phyloP scores from a whole-genome alignment of 2,888 invertebrate species.

The Electrophaes corylata region DNA sequence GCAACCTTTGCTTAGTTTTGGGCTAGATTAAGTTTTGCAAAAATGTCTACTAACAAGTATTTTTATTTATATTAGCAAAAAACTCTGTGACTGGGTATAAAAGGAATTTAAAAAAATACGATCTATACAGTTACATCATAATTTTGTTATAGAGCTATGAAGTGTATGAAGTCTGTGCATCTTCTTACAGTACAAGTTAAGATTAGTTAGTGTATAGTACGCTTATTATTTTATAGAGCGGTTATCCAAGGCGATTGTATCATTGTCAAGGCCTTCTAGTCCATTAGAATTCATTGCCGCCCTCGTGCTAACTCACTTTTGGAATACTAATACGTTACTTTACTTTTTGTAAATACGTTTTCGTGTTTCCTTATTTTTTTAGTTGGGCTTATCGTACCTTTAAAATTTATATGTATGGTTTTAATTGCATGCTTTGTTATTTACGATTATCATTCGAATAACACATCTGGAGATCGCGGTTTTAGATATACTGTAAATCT shows the following conservation, averaged over 20 bases:
- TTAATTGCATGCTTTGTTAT: background rate
- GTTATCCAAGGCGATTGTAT: conserved; percentile 66
- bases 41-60: too few species aligned
- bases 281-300: conserved; percentile 75
- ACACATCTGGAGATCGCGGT: background rate
- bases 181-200: conserved; percentile 14
- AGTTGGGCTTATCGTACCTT: background rate
- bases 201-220: conserved; percentile 26
- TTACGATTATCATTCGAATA: background rate
- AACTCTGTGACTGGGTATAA: background rate
- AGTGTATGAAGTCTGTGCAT: background rate
- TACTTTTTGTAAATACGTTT: conserved; percentile 57
- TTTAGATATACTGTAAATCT: background rate
- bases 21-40: too few species aligned
- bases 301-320: conserved; percentile 67
- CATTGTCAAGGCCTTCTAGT: conserved; percentile 76
- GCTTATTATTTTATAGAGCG: conserved; percentile 57
- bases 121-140: too few species aligned
- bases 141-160: background rate
- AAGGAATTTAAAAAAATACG: background rate
- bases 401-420: background rate
- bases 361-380: conserved; percentile 49
- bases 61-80: too few species aligned
- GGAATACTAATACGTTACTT: conserved; percentile 68
- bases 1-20: too few species aligned